Percentiles rank a stretch among this genome's conserved stretches.
Evolutionary conservation across 2,113 vertebrate species (phyloP).

Genomic region (Pelecanoides urinatrix): DNA sequence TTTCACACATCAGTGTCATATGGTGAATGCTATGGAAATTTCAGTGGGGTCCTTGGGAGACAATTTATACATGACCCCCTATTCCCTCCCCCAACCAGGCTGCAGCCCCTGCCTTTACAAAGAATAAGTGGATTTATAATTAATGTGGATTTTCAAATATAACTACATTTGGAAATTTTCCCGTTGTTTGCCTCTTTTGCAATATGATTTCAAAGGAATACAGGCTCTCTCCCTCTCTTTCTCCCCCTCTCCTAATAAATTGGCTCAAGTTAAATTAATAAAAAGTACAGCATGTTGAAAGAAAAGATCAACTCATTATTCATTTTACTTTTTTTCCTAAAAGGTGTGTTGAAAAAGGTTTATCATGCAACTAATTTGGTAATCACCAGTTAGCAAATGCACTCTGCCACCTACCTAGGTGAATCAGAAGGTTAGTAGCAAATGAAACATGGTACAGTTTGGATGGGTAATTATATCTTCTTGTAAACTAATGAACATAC

Average conservation of each 20-base stretch:
- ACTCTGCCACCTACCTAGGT: constrained; percentile 46
- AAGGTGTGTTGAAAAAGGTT: constrained; percentile 62
- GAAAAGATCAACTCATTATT: constrained; percentile 65
- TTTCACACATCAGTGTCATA: constrained; percentile 98
- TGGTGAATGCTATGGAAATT: constrained; percentile 84
- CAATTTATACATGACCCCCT: constrained; percentile 75
- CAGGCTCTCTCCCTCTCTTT: not conserved
- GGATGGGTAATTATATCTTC: constrained; percentile 64
- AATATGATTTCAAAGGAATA: constrained; percentile 37
- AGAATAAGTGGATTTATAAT: constrained; percentile 76
- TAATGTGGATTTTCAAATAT: constrained; percentile 75
- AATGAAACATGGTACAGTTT: constrained; percentile 42
- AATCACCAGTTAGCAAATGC: constrained; percentile 68
- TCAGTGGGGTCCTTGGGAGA: constrained; percentile 78
- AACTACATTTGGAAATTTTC: constrained; percentile 21
- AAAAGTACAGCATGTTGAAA: constrained; percentile 58
- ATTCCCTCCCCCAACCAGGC: constrained; percentile 12
- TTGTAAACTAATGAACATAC: constrained; percentile 61
- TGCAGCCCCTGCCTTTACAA: constrained; percentile 59
- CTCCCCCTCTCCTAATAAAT: constrained; percentile 15
- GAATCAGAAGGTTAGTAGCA: constrained; percentile 61
- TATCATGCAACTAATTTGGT: constrained; percentile 74
- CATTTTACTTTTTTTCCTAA: constrained; percentile 49
- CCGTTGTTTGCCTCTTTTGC: constrained; percentile 6
- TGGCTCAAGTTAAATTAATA: constrained; percentile 61